A percentile compares a stretch with the other conserved stretches of the same genome.
phyloP scores from a whole-genome alignment of 1,140 invertebrate genomes.

The Drosophila bifasciata region DNA sequence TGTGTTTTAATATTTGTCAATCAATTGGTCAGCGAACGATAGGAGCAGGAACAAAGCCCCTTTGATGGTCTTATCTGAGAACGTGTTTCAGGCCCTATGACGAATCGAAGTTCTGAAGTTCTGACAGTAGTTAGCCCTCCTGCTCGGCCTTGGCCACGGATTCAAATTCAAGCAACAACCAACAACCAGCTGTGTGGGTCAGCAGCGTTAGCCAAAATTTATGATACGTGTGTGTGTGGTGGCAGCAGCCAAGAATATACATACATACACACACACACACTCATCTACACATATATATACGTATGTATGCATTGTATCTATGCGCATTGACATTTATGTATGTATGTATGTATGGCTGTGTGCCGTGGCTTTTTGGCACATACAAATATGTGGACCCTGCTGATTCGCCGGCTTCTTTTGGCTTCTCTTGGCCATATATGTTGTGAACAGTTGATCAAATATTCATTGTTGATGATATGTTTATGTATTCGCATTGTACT shows the following conservation, averaged over 20 bases:
- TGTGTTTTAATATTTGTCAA: slow-evolving; percentile 44
- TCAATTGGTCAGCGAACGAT: slow-evolving; percentile 15
- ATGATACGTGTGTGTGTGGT: slow-evolving; percentile 9
- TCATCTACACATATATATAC: too few relatives aligned
- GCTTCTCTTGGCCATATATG: too few relatives aligned
- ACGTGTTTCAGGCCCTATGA: slow-evolving; percentile 34
- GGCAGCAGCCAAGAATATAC: neutral
- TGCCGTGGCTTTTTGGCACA: neutral
- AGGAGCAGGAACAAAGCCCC: slow-evolving; percentile 26
- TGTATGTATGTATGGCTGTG: too few relatives aligned
- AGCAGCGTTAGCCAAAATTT: slow-evolving; percentile 3
- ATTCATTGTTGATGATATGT: slow-evolving; percentile 5
- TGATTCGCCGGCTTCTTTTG: slow-evolving; percentile 20
- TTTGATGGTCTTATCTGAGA: slow-evolving; percentile 42
- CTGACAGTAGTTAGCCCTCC: neutral
- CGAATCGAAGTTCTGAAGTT: slow-evolving; percentile 20
- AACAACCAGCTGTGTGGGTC: slow-evolving; percentile 4
- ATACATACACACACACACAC: too few relatives aligned
- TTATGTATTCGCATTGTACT: slow-evolving; percentile 28
- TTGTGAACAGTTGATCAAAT: slow-evolving; percentile 12
- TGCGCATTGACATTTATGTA: neutral
- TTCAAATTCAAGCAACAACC: too few relatives aligned
- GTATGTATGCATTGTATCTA: neutral
- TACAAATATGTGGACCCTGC: too few relatives aligned
- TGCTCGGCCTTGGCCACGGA: neutral